A percentile compares a stretch with the other conserved stretches of the same genome.
phyloP scores from a whole-genome alignment of 2,113 vertebrate species.

The Callopanchax toddi region DNA sequence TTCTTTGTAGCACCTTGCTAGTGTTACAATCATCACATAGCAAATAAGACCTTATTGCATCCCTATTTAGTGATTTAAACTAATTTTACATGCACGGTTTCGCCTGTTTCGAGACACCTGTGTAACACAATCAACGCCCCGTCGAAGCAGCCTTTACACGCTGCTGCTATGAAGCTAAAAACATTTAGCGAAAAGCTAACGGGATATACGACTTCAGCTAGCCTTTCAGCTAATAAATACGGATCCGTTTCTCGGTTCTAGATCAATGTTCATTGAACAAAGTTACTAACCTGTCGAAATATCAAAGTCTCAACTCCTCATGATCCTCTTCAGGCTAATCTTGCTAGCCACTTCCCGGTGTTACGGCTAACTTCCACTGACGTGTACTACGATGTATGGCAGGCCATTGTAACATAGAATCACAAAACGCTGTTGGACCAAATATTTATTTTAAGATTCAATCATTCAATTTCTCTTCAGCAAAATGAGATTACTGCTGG shows the following conservation, averaged over 20 bases:
- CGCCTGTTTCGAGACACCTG: background rate
- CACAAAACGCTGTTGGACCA: background rate
- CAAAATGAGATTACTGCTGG: too few relatives aligned
- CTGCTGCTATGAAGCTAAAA: conserved; percentile 16
- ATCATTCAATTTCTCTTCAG: too few relatives aligned
- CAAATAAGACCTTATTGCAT: too few relatives aligned
- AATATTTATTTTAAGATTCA: too few relatives aligned
- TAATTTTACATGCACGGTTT: background rate
- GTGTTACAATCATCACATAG: too few relatives aligned
- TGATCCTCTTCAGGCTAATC: conserved; percentile 56
- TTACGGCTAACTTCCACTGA: conserved; percentile 48
- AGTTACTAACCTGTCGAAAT: conserved; percentile 59
- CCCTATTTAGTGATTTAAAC: background rate
- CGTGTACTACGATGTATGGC: conserved; percentile 31
- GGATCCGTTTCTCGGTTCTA: background rate
- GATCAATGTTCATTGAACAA: conserved; percentile 34
- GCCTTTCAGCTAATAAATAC: accelerated
- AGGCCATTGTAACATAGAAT: background rate
- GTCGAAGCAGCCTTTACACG: background rate
- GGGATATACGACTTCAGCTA: background rate
- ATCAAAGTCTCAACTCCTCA: conserved; percentile 58
- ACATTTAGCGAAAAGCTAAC: background rate
- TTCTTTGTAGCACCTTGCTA: too few relatives aligned
- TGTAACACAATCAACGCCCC: background rate
- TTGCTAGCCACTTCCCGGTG: conserved; percentile 70